Base-by-base conservation (phyloP, 2,797 vertebrate genomes). In the Gymnopithys bicolor region DNA sequence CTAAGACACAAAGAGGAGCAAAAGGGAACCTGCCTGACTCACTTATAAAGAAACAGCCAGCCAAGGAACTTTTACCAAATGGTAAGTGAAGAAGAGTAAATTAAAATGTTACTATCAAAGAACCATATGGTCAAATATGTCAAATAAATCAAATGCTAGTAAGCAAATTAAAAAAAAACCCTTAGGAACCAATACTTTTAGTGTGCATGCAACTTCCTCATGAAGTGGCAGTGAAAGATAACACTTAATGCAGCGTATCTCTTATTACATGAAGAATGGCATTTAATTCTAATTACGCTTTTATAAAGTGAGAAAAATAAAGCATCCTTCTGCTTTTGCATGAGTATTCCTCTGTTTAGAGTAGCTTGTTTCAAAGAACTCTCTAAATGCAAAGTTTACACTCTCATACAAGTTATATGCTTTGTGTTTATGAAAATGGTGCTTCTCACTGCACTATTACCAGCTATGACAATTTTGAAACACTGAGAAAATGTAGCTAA, bases 1-100 rank as follows among this genome's bases (percentile, higher is more conserved):
- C 83, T 86, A 25, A 59, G 53, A 70, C 87, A 37, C 41, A 66
- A 67, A 74, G 71, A 66, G 27, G 56, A 96, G 67, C 60, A 83
- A 96, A 89, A 86, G 59, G 84, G 53, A 93, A 76, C 39, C 69
- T 87, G 87, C 78, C 84, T 76, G 51, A 46, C 66, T 94, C 30
- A 27, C 56, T 84, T n/a, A 68, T 73, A 75, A 86, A 89, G 79
- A 77, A 30, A 53, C 7, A 32, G 19, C 33, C 64, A 91, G 39
- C 58, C 70, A 71, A 69, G 35, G 37, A 39, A 8, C 51, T 69
- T 93, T 28, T 17, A 58, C 35, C 19, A 45, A 78, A 53, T 21
- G 30, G 69, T 78, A 53, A 75, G 25, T 14, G 77, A 86, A 84
- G 45, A 37, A 82, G 8, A 51, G 32, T 33, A 82, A 48, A 88